A percentile compares a stretch with the other conserved stretches of the same genome.
Evolutionary conservation across 2,797 vertebrate species (phyloP).

Genomic region (Crenuchus spilurus): DNA sequence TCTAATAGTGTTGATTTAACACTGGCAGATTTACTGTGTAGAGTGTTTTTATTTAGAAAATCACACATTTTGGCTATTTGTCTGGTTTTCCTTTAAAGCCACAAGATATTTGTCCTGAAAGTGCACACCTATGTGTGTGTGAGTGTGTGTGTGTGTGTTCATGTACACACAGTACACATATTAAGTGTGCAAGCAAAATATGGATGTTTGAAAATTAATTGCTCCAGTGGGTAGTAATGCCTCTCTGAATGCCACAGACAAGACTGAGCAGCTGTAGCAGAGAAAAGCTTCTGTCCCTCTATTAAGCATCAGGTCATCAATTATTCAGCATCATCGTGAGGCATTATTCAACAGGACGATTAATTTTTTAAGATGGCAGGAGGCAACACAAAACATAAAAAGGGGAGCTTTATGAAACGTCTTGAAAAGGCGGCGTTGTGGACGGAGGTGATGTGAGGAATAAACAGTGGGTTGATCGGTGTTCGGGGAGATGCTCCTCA

Average conservation of each 20-base stretch:
- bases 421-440: conserved; percentile 65
- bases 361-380: conserved; percentile 81
- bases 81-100: too few relatives aligned
- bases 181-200: conserved; percentile 47
- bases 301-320: conserved; percentile 77
- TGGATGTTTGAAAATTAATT: conserved; percentile 56
- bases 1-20: too few relatives aligned
- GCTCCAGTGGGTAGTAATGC: conserved; percentile 63
- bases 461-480: conserved; percentile 39
- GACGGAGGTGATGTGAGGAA: conserved; percentile 46
- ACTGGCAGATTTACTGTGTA: too few relatives aligned
- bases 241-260: conserved; percentile 50
- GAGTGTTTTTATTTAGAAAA: too few relatives aligned
- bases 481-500: conserved; percentile 18
- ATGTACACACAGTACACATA: conserved; percentile 28
- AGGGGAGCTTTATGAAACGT: conserved; percentile 70
- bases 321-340: conserved; percentile 84
- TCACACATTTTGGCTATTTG: too few relatives aligned
- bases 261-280: conserved; percentile 65
- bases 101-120: too few relatives aligned
- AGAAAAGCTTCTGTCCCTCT: conserved; percentile 70
- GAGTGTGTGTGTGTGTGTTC: not conserved
- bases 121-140: not conserved
- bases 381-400: conserved; percentile 71
- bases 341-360: conserved; percentile 82